phyloP scores from a whole-genome alignment of 2,113 vertebrate species.

The Grallaria varia region DNA sequence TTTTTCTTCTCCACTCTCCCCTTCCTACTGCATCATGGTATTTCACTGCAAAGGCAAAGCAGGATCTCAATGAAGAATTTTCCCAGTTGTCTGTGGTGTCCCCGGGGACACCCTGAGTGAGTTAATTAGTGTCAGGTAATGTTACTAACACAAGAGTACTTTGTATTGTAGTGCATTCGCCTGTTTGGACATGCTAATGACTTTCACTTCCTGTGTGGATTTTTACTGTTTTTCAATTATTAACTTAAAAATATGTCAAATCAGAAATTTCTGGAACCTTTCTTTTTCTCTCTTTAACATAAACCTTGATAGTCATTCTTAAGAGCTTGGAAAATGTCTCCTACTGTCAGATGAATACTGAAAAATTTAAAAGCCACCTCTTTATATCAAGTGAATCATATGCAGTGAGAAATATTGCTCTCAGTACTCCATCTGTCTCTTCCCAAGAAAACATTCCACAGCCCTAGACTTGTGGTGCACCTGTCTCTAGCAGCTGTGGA shows the following conservation, averaged over 20 bases:
- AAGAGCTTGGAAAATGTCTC: background rate
- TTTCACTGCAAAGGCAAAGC: background rate
- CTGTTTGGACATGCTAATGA: constrained; percentile 34
- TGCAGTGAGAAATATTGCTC: constrained; percentile 25
- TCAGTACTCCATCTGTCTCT: background rate
- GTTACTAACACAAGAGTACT: background rate
- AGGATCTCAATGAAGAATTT: background rate
- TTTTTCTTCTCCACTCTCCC: background rate
- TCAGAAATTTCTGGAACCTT: background rate
- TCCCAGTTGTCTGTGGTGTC: background rate
- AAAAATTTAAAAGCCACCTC: background rate
- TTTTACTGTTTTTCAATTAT: background rate
- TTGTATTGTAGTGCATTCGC: background rate
- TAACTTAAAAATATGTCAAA: background rate
- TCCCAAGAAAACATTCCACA: background rate
- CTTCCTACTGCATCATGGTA: background rate
- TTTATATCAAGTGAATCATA: background rate
- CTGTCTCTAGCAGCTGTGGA: background rate
- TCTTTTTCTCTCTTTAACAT: background rate
- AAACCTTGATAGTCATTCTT: background rate
- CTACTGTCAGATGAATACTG: background rate
- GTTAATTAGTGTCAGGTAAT: background rate
- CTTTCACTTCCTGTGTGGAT: background rate
- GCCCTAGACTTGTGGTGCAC: background rate
- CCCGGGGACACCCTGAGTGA: background rate